Evolutionary conservation across 2,888 invertebrate species (phyloP), one percentile per base, ranked within the genome.

Genomic region (Idaea straminata): DNA sequence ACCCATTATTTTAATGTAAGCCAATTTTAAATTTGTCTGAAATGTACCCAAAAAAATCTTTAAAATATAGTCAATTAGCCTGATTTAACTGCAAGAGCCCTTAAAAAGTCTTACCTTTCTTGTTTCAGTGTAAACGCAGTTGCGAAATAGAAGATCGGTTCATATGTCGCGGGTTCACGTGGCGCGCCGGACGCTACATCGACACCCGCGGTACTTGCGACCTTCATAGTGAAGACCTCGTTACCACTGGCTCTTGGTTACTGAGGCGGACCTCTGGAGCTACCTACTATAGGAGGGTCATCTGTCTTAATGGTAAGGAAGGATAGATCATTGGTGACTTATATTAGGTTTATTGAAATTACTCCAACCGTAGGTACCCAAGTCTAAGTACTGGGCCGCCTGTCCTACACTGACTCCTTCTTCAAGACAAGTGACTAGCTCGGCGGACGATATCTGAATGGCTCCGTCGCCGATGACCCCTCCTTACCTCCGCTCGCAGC

Each of bases 211-310:
- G 86, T 47, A 72, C 87, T 62, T 97, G 97, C 77, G 93, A 95
- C 70, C 89, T 98, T 61, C 97, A 97, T 86, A 96, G 96, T 68
- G 97, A 97, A 85, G 97, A 97, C 83, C 95, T 96, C 64, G 94
- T 96, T 74, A 95, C 96, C n/a, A 94, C 95, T 62, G 97, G 97
- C 66, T 96, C 96, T 0, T 95, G 95, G 86, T 92, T 96, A 62
- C 85, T 97, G 67, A 86, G 94, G 38, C 83, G 93, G 57, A 89
- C 92, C 36, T 83, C 93, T 0, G 93, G 94, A 38, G 95, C 95
- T 7, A 93, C 94, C 58, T 98, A 97, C 84, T 96, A 96, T 80
- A 95, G 98, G 75, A 94, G 96, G 73, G 97, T 97, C 61, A 95
- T 95, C 69, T 98, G 98, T 82, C 93, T 98, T 47, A 96, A 98